Evolutionary conservation across 2,888 invertebrate genomes (phyloP), one percentile per base, ranked within the genome.

Genomic region (Mesorhabditis spiculigera): DNA sequence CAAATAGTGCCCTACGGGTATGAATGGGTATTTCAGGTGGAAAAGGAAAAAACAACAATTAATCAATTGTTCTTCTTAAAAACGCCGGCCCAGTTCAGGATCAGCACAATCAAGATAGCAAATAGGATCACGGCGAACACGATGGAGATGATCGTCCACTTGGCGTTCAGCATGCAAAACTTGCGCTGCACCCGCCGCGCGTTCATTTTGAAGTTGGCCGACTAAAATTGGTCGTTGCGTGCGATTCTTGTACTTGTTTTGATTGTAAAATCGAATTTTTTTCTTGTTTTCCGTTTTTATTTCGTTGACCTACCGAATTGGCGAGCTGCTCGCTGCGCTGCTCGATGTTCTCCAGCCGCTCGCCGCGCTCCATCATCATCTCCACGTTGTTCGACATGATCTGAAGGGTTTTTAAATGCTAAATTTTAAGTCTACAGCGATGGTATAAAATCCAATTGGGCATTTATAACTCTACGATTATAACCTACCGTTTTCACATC

Each of bases 331-430:
- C 81, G 4, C 80, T 78, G 41, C 82, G 69, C 16, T 71, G 62
- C 43, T 81, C 79, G 66, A 85, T 74, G 65, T 82, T 79, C 6
- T 86, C 85, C 67, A 85, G 70, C 5, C 80, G 78, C 41, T 84
- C 85, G 6, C 84, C 85, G 41, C 85, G 71, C 63, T 82, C 82
- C 77, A 86, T 73, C 42, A 85, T 77, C 42, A 80, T 70, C 45
- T 78, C 76, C 66, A 85, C 81, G 73, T 85, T 85, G 28, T 81
- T 75, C 4, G 78, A 74, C 85, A 85, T 85, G 58, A 85, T 77
- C 82, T 83, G 69, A 67, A 78, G 73, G 28, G 28, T 28, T 28
- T 28, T 28, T 28, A 28, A 28, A 28, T 28, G 28, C 28, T 28
- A 28, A 28, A 28, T 28, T 28, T 28, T 28, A 28, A 28, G 28